Conservation (phyloP, 2,797 vertebrate genomes). For the Brotogeris chrysoptera region DNA sequence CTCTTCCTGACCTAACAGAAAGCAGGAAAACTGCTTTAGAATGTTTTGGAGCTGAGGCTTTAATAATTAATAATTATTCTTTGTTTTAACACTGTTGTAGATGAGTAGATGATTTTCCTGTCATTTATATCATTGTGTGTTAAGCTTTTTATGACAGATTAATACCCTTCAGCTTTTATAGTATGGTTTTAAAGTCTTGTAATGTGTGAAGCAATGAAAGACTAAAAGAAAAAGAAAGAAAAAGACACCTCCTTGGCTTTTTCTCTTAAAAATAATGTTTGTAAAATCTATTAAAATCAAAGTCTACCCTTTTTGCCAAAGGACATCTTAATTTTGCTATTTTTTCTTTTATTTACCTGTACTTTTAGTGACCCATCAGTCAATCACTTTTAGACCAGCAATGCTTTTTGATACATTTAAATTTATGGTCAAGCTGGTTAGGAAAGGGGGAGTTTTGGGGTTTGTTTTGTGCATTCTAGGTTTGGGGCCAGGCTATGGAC, state of each 20-base stretch:
- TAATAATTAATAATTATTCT: constrained; percentile 70
- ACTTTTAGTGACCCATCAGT: neutral
- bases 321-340: constrained; percentile 9
- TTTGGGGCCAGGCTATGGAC: neutral
- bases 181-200: constrained; percentile 45
- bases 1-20: constrained; percentile 59
- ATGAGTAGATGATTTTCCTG: constrained; percentile 65
- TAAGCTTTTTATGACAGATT: constrained; percentile 69
- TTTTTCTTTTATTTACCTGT: constrained; percentile 17
- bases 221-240: neutral
- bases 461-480: neutral
- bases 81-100: constrained; percentile 57
- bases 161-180: constrained; percentile 63
- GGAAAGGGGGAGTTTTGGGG: neutral
- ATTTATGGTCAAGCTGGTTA: neutral
- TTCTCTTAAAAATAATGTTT: neutral
- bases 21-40: constrained; percentile 42
- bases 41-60: constrained; percentile 28
- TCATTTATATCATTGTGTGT: constrained; percentile 50
- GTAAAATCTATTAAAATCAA: neutral
- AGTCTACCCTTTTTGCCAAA: neutral
- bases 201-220: constrained; percentile 43
- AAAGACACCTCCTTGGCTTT: neutral
- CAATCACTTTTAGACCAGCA: neutral
- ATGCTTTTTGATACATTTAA: neutral